A percentile compares a stretch with the other conserved stretches of the same genome.
These are phyloP conservation scores for Eupithecia tripunctaria DNA, from an alignment of 2,888 invertebrate species.

Conservation along the genomic window DNA sequence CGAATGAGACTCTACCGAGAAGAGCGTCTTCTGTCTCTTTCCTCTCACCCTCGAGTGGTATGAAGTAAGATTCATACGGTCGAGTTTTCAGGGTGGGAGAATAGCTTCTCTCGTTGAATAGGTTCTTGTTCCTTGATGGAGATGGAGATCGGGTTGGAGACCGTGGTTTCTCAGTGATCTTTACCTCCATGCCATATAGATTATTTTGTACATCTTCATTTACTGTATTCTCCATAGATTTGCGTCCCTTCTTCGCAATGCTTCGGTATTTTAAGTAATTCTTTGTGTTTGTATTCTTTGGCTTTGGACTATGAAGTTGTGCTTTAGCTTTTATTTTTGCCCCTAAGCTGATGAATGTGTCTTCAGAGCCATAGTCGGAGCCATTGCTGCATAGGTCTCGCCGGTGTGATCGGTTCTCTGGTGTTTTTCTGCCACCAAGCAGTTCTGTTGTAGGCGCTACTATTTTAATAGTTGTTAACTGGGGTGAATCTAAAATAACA, in stretches of 20 bases:
- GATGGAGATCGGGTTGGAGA: slow-evolving; percentile 58
- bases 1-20: slow-evolving; percentile 63
- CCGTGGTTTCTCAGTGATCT: slow-evolving; percentile 64
- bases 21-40: slow-evolving; percentile 53
- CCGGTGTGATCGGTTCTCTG: slow-evolving; percentile 49
- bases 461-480: slow-evolving; percentile 64
- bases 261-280: slow-evolving; percentile 70
- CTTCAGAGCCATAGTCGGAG: slow-evolving; percentile 80
- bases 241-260: slow-evolving; percentile 64
- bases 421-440: slow-evolving; percentile 57
- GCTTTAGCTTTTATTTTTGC: slow-evolving; percentile 82
- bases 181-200: slow-evolving; percentile 72
- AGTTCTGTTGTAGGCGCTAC: slow-evolving; percentile 73
- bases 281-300: slow-evolving; percentile 63
- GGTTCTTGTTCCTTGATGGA: slow-evolving; percentile 59
- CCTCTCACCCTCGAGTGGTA: slow-evolving; percentile 61
- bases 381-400: slow-evolving; percentile 72
- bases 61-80: slow-evolving; percentile 71
- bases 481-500: slow-evolving; percentile 60
- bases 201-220: slow-evolving; percentile 54
- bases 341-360: slow-evolving; percentile 79
- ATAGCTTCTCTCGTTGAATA: slow-evolving; percentile 54
- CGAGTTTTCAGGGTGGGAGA: slow-evolving; percentile 66
- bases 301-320: slow-evolving; percentile 63
- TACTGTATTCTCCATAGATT: slow-evolving; percentile 60